A percentile compares a stretch with the other conserved stretches of the same genome.
These are phyloP conservation scores for Euplagia quadripunctaria DNA, from an alignment of 2,888 invertebrate genomes.

Conservation along the genomic window DNA sequence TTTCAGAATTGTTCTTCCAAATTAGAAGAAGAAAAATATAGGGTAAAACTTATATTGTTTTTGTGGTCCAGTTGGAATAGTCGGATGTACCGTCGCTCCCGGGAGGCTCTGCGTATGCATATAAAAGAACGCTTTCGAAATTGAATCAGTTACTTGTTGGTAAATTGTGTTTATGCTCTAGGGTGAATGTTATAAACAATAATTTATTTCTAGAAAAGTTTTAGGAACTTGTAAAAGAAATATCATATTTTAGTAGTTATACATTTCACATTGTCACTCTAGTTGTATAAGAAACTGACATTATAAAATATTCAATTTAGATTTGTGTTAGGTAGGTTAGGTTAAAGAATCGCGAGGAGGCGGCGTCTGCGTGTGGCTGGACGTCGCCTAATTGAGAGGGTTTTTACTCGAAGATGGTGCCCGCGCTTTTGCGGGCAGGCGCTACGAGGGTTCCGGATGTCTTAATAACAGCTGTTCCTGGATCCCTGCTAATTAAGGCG, in stretches of 20 bases:
- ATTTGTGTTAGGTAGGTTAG: too few species aligned
- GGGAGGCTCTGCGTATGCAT: constrained; percentile 10
- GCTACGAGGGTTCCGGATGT: too few species aligned
- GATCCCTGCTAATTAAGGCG: too few species aligned
- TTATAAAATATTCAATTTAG: too few species aligned
- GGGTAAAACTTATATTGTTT: constrained; percentile 11
- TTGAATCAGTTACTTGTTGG: constrained; percentile 16
- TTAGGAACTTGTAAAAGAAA: too few species aligned
- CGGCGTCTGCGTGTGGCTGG: too few species aligned
- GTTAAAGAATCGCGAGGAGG: too few species aligned
- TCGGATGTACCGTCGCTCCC: constrained; percentile 1
- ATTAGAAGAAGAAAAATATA: background rate
- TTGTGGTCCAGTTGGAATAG: background rate
- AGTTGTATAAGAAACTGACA: too few species aligned
- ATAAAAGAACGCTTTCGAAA: constrained; percentile 12
- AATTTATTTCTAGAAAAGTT: background rate
- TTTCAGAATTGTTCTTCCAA: background rate
- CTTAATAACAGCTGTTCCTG: too few species aligned
- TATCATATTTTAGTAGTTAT: background rate
- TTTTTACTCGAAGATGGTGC: too few species aligned
- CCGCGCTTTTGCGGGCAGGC: too few species aligned
- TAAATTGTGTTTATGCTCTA: constrained; percentile 8
- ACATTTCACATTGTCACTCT: background rate
- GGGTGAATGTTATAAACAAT: background rate
- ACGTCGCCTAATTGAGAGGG: too few species aligned